Percentiles rank a stretch among this genome's conserved stretches.
phyloP scores from a whole-genome alignment of 2,888 invertebrate species.

The Maniola hyperantus region DNA sequence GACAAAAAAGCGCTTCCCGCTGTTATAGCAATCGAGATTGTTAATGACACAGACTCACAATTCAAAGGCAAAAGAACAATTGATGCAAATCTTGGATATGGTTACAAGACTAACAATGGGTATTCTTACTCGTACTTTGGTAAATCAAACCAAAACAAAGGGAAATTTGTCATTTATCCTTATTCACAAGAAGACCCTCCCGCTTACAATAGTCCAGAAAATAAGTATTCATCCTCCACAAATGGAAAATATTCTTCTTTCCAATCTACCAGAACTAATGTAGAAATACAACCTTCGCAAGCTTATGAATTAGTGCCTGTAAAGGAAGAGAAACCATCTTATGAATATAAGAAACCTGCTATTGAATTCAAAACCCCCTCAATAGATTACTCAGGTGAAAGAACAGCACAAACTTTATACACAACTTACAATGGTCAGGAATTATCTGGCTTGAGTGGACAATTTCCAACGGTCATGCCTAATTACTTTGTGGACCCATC shows the following conservation, averaged over 20 bases:
- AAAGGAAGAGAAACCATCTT: slow-evolving; percentile 60
- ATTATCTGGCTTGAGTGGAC: slow-evolving; percentile 69
- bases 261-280: slow-evolving; percentile 54
- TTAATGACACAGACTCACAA: slow-evolving; percentile 80
- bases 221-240: slow-evolving; percentile 35
- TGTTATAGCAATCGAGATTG: slow-evolving; percentile 84
- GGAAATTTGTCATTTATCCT: slow-evolving; percentile 86
- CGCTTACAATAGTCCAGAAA: slow-evolving; percentile 36
- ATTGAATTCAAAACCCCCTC: slow-evolving; percentile 52
- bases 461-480: slow-evolving; percentile 75
- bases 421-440: slow-evolving; percentile 76
- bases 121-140: slow-evolving; percentile 78
- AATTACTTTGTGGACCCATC: slow-evolving; percentile 74
- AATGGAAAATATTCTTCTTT: slow-evolving; percentile 46
- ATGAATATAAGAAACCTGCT: slow-evolving; percentile 62
- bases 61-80: slow-evolving; percentile 86
- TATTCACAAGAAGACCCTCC: slow-evolving; percentile 86
- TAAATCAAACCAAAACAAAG: slow-evolving; percentile 69
- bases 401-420: slow-evolving; percentile 67
- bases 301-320: slow-evolving; percentile 76
- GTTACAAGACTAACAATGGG: slow-evolving; percentile 80
- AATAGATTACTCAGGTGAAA: slow-evolving; percentile 41
- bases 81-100: slow-evolving; percentile 88
- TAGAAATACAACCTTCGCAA: slow-evolving; percentile 83
- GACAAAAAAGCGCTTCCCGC: slow-evolving; percentile 65